Evolutionary conservation across 2,113 vertebrate species (phyloP), one percentile per base, ranked within the genome.

Genomic region (Burhinus oedicnemus): DNA sequence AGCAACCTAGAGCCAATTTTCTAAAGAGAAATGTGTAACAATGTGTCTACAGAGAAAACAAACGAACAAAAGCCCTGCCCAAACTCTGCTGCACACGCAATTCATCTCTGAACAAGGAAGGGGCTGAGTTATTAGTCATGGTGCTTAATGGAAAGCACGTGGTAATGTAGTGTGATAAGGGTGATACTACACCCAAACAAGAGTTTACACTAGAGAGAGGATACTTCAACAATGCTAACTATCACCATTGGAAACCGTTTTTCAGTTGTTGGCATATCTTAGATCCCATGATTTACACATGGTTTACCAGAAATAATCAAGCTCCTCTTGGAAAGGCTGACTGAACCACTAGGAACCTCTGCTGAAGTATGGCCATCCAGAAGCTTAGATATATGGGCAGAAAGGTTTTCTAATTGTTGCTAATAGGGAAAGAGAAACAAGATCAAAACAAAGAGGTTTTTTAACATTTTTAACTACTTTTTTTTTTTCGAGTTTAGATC

Each of bases 41-140:
- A 17, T 0, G 1, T 32, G 4, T 22, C 29, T 81, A 8, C 0
- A 3, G 38, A 72, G 25, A 44, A 74, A 55, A 30, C 15, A 57
- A 89, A 20, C 15, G 52, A 89, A 20, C 25, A 42, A 25, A 69
- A 74, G n/a, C 52, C 47, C n/a, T 60, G 19, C 16, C 13, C 12
- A 61, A 23, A 30, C 30, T 71, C 47, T 30, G 16, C 40, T 89
- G 14, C 0, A 3, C 5, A 4, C 1, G 3, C 23, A 76, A 15
- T 52, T 80, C 58, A 68, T 45, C 11, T 77, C 20, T 34, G 18
- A 51, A 29, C 52, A 34, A 54, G 34, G 47, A 62, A 66, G 29
- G 13, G 69, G 22, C 25, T 40, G 34, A 57, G 16, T 12, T 44
- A 26, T 26, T 21, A 55, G n/a, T 58, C 30, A 54, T 17, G 11